These are phyloP conservation scores for Chondrosia reniformis DNA, from an alignment of 37 sponge, comb jelly and placozoan genomes.

Conservation along the genomic window DNA sequence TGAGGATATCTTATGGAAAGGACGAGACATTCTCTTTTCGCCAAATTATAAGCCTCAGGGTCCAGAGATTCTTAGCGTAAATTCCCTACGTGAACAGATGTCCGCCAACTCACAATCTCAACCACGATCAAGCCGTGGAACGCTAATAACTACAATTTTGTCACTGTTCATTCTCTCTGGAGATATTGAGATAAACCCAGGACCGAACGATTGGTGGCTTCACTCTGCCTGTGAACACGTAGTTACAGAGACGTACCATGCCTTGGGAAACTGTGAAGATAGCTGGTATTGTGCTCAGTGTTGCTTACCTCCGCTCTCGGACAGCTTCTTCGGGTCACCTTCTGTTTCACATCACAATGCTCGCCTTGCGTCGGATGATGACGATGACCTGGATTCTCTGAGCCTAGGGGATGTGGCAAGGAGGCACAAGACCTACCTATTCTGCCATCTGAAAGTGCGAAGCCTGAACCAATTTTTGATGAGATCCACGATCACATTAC, in stretches of 20 bases:
- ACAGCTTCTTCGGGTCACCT: not conserved
- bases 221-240: constrained; percentile 5
- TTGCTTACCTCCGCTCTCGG: not conserved
- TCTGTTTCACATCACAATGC: not conserved
- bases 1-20: too few relatives aligned
- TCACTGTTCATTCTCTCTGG: not conserved
- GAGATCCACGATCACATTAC: not conserved
- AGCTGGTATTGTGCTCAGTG: constrained; percentile 15
- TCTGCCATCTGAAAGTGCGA: constrained; percentile 4
- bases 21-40: too few relatives aligned
- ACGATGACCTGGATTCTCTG: not conserved
- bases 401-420: not conserved
- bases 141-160: too few relatives aligned
- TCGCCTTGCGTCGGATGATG: not conserved
- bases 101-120: too few relatives aligned
- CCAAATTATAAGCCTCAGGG: too few relatives aligned
- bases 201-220: not conserved
- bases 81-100: too few relatives aligned
- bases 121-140: too few relatives aligned
- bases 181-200: not conserved
- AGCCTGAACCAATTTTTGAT: not conserved
- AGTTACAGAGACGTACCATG: not conserved
- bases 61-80: too few relatives aligned
- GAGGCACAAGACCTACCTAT: not conserved
- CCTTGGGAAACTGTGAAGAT: not conserved